Evolutionary conservation across 2,797 vertebrate species (phyloP).

Genomic region (Tauraco hartlaubi): DNA sequence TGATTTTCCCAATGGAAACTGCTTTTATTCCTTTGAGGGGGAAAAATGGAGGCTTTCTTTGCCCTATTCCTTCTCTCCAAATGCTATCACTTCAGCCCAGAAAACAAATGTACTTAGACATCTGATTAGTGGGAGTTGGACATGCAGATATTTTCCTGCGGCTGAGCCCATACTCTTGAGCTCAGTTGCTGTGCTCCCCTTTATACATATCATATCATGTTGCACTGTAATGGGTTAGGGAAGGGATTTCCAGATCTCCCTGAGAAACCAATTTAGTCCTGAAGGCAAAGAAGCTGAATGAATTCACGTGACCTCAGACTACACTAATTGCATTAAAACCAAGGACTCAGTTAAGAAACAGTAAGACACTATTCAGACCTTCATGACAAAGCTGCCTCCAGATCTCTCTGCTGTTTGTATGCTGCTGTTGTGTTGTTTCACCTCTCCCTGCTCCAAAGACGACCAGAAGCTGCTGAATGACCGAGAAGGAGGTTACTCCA

Average conservation of each 20-base stretch:
- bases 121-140: not conserved
- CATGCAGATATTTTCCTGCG: not conserved
- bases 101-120: not conserved
- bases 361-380: not conserved
- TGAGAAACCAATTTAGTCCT: constrained; percentile 63
- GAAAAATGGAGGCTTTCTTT: not conserved
- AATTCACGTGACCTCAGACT: not conserved
- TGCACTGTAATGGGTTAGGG: not conserved
- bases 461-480: not conserved
- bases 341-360: not conserved
- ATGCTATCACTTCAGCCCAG: not conserved
- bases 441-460: not conserved
- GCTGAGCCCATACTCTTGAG: not conserved
- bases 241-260: constrained; percentile 58
- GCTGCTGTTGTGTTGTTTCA: not conserved
- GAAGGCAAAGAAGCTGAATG: constrained; percentile 14
- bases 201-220: not conserved
- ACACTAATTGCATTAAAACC: constrained; percentile 10
- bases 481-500: not conserved
- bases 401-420: not conserved
- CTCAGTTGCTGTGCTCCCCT: not conserved
- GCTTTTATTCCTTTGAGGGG: not conserved
- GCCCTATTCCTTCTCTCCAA: not conserved
- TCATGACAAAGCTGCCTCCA: not conserved
- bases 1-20: not conserved